phyloP scores from a whole-genome alignment of 2,888 invertebrate genomes.

The Athalia circularis region DNA sequence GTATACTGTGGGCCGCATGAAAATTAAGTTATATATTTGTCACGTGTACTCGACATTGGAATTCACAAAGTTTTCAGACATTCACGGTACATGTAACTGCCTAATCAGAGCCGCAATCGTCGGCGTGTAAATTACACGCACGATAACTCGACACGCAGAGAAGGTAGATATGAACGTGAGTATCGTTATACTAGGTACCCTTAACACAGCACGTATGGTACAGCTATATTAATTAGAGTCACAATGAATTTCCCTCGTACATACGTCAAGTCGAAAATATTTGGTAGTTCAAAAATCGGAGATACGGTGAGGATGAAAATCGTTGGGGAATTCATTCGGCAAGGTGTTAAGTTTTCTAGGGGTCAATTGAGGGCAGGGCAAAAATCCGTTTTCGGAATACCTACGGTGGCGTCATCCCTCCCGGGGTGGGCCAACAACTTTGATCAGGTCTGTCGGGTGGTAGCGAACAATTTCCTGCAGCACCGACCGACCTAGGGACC shows the following conservation, averaged over 20 bases:
- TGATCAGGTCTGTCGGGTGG: constrained; percentile 45
- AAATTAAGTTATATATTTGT: constrained; percentile 34
- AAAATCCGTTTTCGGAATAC: neutral
- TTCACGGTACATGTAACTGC: constrained; percentile 35
- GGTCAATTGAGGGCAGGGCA: neutral
- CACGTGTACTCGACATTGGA: constrained; percentile 1
- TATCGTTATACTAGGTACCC: constrained; percentile 17
- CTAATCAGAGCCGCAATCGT: constrained; percentile 39
- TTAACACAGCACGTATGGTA: neutral
- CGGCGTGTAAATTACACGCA: constrained; percentile 36
- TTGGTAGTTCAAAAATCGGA: neutral
- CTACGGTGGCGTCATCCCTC: constrained; percentile 69
- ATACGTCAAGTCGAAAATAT: neutral
- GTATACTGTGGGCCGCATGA: neutral
- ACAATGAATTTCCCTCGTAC: neutral
- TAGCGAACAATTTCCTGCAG: constrained; percentile 65
- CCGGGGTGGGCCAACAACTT: constrained; percentile 64
- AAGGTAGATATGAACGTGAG: constrained; percentile 8
- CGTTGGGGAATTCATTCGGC: no score
- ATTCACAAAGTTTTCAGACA: constrained; percentile 41
- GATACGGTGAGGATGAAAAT: neutral
- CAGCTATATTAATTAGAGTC: neutral
- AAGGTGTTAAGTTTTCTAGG: neutral
- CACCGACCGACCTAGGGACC: constrained; percentile 64
- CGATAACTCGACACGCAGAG: constrained; percentile 29